Conservation (phyloP, 2,113 vertebrate species). For the Eubucco bourcierii region DNA sequence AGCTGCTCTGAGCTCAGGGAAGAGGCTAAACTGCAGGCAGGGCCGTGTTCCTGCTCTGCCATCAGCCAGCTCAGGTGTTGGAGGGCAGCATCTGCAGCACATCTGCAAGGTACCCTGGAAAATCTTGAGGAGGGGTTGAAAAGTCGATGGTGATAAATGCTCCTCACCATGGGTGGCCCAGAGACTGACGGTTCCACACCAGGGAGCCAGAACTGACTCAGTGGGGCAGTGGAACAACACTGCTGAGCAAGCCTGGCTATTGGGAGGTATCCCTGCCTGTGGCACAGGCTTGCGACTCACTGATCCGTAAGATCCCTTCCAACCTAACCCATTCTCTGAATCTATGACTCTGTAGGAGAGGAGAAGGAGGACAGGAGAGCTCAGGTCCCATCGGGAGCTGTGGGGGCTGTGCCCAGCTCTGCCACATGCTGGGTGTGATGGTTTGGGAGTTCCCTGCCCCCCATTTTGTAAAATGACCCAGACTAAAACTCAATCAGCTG, state of each 20-base stretch:
- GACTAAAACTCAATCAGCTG: no score
- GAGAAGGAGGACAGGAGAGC: not conserved
- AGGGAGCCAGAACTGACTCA: not conserved
- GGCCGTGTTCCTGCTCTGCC: not conserved
- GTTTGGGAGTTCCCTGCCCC: no score
- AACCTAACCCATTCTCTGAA: no score
- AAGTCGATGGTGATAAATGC: not conserved
- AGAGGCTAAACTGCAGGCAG: not conserved
- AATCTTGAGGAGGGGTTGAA: not conserved
- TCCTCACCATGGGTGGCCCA: not conserved
- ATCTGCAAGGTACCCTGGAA: not conserved
- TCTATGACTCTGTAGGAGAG: not conserved
- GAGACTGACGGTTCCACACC: not conserved
- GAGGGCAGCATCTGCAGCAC: not conserved
- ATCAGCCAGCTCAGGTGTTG: not conserved
- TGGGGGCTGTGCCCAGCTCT: rapidly evolving
- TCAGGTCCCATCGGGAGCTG: rapidly evolving
- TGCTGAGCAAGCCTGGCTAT: no score
- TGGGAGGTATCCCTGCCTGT: no score
- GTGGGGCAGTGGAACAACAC: not conserved
- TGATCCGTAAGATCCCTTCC: no score
- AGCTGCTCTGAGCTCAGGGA: not conserved
- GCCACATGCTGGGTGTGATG: not conserved
- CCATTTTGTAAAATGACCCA: no score
- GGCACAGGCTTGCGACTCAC: no score